Conservation (phyloP, 2,888 invertebrate genomes). For the Silvanus unidentatus region DNA sequence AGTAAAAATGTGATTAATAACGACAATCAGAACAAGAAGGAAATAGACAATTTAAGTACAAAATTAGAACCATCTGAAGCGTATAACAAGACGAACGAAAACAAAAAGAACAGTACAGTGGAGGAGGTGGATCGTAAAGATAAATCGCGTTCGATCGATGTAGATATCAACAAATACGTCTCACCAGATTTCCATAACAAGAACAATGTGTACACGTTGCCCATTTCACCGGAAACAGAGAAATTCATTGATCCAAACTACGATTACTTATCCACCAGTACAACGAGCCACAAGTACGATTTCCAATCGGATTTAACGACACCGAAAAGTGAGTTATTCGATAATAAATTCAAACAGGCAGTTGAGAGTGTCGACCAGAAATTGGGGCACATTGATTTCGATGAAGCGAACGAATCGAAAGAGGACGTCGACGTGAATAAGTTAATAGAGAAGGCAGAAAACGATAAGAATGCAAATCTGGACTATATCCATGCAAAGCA, state of each 20-base stretch:
- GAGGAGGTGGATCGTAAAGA: slow-evolving; percentile 17
- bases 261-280: slow-evolving; percentile 12
- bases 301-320: slow-evolving; percentile 45
- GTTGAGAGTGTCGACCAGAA: slow-evolving; percentile 52
- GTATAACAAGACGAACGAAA: slow-evolving; percentile 1
- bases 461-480: slow-evolving; percentile 27
- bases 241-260: slow-evolving; percentile 31
- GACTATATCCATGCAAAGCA: slow-evolving; percentile 33
- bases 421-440: not conserved
- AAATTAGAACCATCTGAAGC: slow-evolving; percentile 9
- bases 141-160: slow-evolving; percentile 36
- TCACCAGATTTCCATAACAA: slow-evolving; percentile 50
- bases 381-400: slow-evolving; percentile 32
- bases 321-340: slow-evolving; percentile 52
- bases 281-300: slow-evolving; percentile 9
- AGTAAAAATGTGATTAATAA: slow-evolving; percentile 17
- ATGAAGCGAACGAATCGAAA: not conserved
- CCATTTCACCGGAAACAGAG: slow-evolving; percentile 46
- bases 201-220: slow-evolving; percentile 50
- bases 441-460: slow-evolving; percentile 19
- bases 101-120: slow-evolving; percentile 3
- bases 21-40: slow-evolving; percentile 1
- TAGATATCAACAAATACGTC: slow-evolving; percentile 46
- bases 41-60: slow-evolving; percentile 9
- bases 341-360: slow-evolving; percentile 50